Evolutionary conservation across 2,113 vertebrate species (phyloP).

Genomic region (Indicator indicator): DNA sequence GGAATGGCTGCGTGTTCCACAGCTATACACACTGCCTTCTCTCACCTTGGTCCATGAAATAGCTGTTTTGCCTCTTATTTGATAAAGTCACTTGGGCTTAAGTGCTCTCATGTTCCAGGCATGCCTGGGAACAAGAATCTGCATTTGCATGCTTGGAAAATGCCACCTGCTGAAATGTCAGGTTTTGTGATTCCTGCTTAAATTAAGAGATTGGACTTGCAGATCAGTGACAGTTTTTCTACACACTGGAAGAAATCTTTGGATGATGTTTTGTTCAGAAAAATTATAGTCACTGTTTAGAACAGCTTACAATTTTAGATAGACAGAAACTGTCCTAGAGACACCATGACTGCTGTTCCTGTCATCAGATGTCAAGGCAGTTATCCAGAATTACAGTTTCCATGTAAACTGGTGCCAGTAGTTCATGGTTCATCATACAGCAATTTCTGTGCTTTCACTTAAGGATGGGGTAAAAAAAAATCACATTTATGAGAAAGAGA

Average conservation of each 20-base stretch:
- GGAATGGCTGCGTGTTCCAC: not conserved
- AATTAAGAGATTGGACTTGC: not conserved
- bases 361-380: not conserved
- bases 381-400: not conserved
- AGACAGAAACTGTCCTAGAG: not conserved
- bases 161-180: accelerated
- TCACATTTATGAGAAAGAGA: not conserved
- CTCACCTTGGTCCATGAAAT: not conserved
- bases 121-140: accelerated
- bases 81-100: not conserved
- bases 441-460: not conserved
- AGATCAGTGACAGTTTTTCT: not conserved
- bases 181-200: not conserved
- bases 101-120: not conserved
- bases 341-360: not conserved
- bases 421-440: not conserved
- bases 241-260: not conserved
- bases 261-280: not conserved
- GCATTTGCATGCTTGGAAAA: not conserved
- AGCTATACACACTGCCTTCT: not conserved
- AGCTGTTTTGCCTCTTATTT: not conserved
- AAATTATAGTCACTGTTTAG: not conserved
- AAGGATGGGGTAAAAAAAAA: not conserved
- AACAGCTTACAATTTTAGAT: not conserved
- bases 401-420: not conserved